Evolutionary conservation across 2,888 invertebrate genomes (phyloP), one percentile per base, ranked within the genome.

Genomic region (Oxyscelio sp.): DNA sequence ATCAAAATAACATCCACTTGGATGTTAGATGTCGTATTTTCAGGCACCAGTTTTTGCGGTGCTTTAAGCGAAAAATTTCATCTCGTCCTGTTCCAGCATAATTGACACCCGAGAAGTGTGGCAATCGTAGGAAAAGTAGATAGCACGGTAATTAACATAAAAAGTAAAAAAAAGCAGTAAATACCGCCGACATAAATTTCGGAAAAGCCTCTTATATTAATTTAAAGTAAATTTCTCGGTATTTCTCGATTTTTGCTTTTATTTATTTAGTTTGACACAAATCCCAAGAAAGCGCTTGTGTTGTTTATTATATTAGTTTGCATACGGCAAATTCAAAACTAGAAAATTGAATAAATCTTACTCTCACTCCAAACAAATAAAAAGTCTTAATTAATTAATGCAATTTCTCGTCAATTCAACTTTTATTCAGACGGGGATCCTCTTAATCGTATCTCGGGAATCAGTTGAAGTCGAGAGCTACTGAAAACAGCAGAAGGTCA

Each of bases 361-460:
- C 59, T 70, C 59, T 63, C 52, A 48, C 56, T 56, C 63, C 78
- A 21, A 15, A 9, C 24, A 24, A 24, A 38, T 15, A 19, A 61
- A 17, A n/a, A 24, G 52, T 19, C 48, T 56, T 63, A 81, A 81
- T 81, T 81, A 81, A 81, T 81, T 59, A 74, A 81, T 63, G 74
- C 70, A 48, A 81, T 81, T 70, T 75, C 74, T 75, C 81, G 70
- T 81, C 70, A 80, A 74, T 81, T 74, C 43, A 61, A 61, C 73
- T 50, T 8, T 27, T 17, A 74, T 70, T 70, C 15, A 75, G 63
- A 45, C 27, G 24, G 2, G 13, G 56, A 63, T 38, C 31, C 45
- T 38, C 45, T 73, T 73, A 58, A 65, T 65, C 65, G 65, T 58
- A 65, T 59, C 45, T 66, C 59, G 54, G 59, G 63, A 17, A 48